Evolutionary conservation across 2,113 vertebrate species (phyloP).

Genomic region (Poeciliopsis occidentalis): DNA sequence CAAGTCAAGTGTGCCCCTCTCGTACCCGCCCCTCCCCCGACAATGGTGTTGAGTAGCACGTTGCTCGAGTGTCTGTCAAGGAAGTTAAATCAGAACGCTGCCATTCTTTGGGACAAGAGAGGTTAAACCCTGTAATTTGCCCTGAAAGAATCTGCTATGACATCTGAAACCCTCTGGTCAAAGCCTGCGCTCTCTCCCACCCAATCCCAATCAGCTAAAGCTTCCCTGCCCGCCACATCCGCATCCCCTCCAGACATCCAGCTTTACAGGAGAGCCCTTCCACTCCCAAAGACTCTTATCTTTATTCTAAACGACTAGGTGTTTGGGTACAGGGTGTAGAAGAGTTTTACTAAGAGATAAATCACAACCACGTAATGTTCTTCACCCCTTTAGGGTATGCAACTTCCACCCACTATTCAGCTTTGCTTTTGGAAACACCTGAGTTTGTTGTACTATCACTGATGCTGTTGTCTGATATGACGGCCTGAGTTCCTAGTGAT

Average conservation of each 20-base stretch:
- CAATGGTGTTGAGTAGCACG: conserved; percentile 60
- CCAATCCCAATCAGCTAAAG: conserved; percentile 47
- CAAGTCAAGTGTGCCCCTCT: conserved; percentile 61
- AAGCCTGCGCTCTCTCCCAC: conserved; percentile 50
- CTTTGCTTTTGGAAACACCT: conserved; percentile 21
- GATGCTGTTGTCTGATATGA: conserved; percentile 34
- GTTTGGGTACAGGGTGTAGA: conserved; percentile 69
- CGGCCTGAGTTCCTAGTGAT: conserved; percentile 2
- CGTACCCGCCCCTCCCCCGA: neutral
- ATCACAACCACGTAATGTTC: conserved; percentile 42
- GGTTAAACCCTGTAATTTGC: conserved; percentile 79
- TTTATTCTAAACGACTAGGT: conserved; percentile 73
- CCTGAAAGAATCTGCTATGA: conserved; percentile 74
- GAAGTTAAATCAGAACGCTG: conserved; percentile 61
- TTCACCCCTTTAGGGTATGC: conserved; percentile 45
- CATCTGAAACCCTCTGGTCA: conserved; percentile 76
- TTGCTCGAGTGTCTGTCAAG: conserved; percentile 62
- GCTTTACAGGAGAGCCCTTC: conserved; percentile 61
- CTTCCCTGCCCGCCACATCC: conserved; percentile 51
- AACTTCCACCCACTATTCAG: conserved; percentile 43
- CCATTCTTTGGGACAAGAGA: conserved; percentile 62
- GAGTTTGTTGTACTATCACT: conserved; percentile 22
- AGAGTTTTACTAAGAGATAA: conserved; percentile 67
- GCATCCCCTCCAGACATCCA: conserved; percentile 72
- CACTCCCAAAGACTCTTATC: conserved; percentile 79